Evolutionary conservation across 2,113 vertebrate genomes (phyloP).

Genomic region (Callipepla californica): DNA sequence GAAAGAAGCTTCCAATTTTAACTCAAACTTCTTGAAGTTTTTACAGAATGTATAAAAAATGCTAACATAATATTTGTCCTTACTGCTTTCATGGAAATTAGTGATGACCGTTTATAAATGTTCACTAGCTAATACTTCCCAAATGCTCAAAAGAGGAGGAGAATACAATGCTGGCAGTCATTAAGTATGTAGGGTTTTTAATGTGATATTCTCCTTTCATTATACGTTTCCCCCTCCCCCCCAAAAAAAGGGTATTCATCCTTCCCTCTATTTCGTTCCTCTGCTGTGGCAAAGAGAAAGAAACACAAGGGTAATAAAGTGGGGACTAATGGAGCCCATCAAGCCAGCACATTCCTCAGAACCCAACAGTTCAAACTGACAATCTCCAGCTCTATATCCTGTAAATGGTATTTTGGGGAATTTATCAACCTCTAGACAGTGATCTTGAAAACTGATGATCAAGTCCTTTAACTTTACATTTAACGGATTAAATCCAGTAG

Average conservation of each 20-base stretch:
- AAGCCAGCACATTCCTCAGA: neutral
- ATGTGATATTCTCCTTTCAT: neutral
- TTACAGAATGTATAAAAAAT: neutral
- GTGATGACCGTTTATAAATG: neutral
- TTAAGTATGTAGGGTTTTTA: neutral
- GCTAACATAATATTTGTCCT: neutral
- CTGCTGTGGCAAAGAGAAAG: neutral
- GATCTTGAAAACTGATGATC: neutral
- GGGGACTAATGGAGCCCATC: neutral
- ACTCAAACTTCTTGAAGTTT: neutral
- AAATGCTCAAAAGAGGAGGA: neutral
- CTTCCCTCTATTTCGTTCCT: neutral
- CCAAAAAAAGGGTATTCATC: neutral
- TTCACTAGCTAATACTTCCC: neutral
- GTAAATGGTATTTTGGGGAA: neutral
- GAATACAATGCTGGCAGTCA: neutral
- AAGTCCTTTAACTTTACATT: neutral
- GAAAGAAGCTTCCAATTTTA: neutral
- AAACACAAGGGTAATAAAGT: neutral
- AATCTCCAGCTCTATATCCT: neutral
- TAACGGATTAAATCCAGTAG: neutral
- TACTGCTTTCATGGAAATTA: conserved; percentile 16
- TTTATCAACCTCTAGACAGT: neutral
- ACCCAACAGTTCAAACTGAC: neutral
- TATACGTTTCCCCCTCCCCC: neutral